Evolutionary conservation across 2,113 vertebrate genomes (phyloP).

Genomic region (Choloepus hoffmanni): DNA sequence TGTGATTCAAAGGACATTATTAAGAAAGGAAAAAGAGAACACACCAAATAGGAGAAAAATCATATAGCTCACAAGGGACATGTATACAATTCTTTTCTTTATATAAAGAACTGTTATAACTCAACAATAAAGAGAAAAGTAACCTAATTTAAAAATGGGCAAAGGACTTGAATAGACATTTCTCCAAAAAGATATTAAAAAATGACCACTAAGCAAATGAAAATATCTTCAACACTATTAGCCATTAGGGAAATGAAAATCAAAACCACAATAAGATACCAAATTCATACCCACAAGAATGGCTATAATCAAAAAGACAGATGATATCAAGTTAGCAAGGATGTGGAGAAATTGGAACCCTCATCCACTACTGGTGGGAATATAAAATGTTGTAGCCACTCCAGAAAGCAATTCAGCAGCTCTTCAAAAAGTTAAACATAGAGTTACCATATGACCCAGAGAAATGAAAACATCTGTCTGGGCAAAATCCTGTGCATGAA

Average conservation of each 20-base stretch:
- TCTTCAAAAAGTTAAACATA: background rate
- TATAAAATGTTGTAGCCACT: background rate
- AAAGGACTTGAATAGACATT: background rate
- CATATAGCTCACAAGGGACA: background rate
- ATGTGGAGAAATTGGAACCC: background rate
- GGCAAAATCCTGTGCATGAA: background rate
- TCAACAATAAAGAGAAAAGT: background rate
- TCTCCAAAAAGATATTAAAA: background rate
- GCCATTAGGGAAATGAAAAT: background rate
- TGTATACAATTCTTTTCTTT: background rate
- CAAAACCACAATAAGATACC: constrained; percentile 4
- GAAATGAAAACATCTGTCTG: background rate
- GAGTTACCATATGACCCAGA: background rate
- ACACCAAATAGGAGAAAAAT: background rate
- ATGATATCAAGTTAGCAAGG: background rate
- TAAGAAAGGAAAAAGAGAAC: background rate
- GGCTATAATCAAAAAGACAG: background rate
- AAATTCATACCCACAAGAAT: background rate
- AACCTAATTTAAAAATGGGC: background rate
- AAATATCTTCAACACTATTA: background rate
- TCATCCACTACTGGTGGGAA: background rate
- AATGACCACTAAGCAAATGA: background rate
- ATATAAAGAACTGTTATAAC: constrained; percentile 39
- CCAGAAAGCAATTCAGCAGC: background rate
- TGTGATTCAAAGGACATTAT: background rate